Evolutionary conservation across 2,113 vertebrate genomes (phyloP).

Genomic region (Ceyx margarethae): DNA sequence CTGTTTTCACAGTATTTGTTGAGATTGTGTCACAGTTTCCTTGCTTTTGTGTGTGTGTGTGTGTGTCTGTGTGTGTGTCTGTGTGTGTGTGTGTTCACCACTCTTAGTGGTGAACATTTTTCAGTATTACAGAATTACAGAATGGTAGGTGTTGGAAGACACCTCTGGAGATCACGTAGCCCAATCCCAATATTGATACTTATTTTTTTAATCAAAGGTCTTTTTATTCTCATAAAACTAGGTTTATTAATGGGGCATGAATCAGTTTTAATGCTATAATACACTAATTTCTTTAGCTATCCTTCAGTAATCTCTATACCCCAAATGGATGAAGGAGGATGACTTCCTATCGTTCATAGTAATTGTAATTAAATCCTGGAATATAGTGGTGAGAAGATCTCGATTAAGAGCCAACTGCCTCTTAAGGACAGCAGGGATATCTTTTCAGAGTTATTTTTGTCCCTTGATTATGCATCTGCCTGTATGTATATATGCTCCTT

Average conservation of each 20-base stretch:
- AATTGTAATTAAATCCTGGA: neutral
- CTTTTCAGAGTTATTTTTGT: neutral
- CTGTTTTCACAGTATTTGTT: neutral
- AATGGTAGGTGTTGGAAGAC: neutral
- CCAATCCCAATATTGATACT: neutral
- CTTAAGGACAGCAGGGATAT: neutral
- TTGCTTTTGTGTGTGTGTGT: neutral
- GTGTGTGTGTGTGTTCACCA: neutral
- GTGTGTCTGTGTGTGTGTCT: too few relatives aligned
- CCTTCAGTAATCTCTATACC: neutral
- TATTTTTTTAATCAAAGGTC: neutral
- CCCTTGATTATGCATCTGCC: neutral
- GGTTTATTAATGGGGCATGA: neutral
- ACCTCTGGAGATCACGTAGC: neutral
- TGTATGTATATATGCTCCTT: accelerated
- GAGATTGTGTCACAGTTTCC: neutral
- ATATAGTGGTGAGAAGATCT: neutral
- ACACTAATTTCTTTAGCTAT: neutral
- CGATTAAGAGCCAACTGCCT: neutral
- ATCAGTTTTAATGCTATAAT: neutral
- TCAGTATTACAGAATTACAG: neutral
- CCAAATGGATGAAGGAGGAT: neutral
- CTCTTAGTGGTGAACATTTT: neutral
- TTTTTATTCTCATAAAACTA: neutral
- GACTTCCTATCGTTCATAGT: neutral